Conservation (phyloP, 1,140 invertebrate genomes). For the Zaprionus inermis region DNA sequence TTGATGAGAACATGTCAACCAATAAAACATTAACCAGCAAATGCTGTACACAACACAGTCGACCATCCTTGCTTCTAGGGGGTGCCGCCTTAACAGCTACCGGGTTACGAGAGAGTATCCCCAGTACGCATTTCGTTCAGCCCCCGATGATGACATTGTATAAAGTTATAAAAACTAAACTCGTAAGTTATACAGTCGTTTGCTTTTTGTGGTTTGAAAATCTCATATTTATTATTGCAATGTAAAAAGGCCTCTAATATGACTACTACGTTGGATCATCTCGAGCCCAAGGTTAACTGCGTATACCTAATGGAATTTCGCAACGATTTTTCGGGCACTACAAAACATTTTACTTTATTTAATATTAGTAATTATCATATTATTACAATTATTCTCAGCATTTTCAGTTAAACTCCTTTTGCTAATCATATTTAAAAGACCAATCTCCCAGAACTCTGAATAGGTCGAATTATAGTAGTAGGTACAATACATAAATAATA, state of each 20-base stretch:
- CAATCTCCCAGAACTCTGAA: conserved; percentile 37
- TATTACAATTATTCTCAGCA: conserved; percentile 30
- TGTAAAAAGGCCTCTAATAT: conserved; percentile 51
- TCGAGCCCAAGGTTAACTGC: conserved; percentile 11
- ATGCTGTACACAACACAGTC: conserved; percentile 40
- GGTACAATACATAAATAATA: conserved; percentile 71
- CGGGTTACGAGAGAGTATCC: neutral
- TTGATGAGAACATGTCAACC: conserved; percentile 43
- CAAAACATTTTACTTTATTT: conserved; percentile 62
- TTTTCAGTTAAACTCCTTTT: conserved; percentile 12
- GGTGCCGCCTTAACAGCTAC: neutral
- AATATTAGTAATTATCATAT: conserved; percentile 30
- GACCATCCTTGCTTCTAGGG: conserved; percentile 25
- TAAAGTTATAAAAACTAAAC: neutral
- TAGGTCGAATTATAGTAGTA: conserved; percentile 25
- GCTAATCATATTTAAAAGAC: conserved; percentile 50
- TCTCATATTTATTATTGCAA: conserved; percentile 42
- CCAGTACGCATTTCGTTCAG: too few relatives aligned
- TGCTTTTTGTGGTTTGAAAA: conserved; percentile 31
- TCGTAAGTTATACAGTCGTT: conserved; percentile 16
- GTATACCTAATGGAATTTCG: conserved; percentile 34
- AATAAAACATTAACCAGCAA: conserved; percentile 59
- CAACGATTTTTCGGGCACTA: conserved; percentile 61
- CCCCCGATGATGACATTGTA: too few relatives aligned
- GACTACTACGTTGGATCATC: conserved; percentile 25